These are phyloP conservation scores for Cyphomyrmex costatus DNA, from an alignment of 1,140 invertebrate genomes.

Conservation along the genomic window DNA sequence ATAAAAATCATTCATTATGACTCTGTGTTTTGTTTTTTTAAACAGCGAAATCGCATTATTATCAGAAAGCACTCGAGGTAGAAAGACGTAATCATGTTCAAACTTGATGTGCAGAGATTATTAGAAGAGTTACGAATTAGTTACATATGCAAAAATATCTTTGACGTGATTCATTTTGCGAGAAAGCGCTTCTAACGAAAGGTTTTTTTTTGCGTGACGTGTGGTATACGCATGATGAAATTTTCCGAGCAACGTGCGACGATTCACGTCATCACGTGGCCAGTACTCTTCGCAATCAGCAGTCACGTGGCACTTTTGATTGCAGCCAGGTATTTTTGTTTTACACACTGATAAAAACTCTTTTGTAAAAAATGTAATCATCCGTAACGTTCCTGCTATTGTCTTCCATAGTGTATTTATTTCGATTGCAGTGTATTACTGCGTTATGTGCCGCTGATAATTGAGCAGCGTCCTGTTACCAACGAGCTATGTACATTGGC, in stretches of 20 bases:
- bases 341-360: neutral
- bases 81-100: neutral
- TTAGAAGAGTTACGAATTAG: neutral
- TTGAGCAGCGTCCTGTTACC: slow-evolving; percentile 16
- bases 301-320: neutral
- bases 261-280: neutral
- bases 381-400: neutral
- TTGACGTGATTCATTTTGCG: neutral
- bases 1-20: too few species aligned
- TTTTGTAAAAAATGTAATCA: neutral
- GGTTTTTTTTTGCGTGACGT: neutral
- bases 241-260: neutral
- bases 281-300: neutral
- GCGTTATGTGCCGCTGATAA: slow-evolving; percentile 10
- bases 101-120: neutral
- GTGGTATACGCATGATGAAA: slow-evolving; percentile 22
- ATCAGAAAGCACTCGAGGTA: neutral
- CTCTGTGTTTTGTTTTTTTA: too few species aligned
- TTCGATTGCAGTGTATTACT: neutral
- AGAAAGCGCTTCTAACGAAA: neutral
- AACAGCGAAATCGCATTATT: neutral
- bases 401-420: neutral
- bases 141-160: neutral
- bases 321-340: neutral
- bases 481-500: slow-evolving; percentile 23